Evolutionary conservation across 2,888 invertebrate species (phyloP).

Genomic region (Agrypnus murinus): DNA sequence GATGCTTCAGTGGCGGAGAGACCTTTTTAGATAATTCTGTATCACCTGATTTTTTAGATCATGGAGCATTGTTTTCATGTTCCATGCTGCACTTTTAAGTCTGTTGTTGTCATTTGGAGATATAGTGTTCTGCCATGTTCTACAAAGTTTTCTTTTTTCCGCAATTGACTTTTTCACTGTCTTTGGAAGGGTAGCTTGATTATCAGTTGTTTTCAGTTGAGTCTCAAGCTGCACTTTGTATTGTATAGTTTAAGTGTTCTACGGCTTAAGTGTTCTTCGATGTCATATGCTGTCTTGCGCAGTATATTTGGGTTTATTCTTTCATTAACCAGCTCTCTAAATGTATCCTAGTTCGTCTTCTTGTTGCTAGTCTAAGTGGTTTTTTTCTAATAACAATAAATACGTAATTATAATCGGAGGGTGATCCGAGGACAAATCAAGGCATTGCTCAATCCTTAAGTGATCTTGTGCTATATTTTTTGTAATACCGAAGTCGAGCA

Average conservation of each 20-base stretch:
- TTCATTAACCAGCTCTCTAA: not conserved
- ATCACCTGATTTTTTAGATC: constrained; percentile 12
- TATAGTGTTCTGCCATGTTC: constrained; percentile 1
- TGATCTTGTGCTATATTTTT: too few relatives aligned
- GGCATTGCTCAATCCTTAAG: too few relatives aligned
- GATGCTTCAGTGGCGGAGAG: constrained; percentile 11
- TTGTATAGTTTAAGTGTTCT: constrained; percentile 13
- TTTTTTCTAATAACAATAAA: too few relatives aligned
- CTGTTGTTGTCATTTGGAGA: constrained; percentile 8
- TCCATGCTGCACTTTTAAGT: constrained; percentile 6
- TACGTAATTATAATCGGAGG: constrained; percentile 2
- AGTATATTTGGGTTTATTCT: too few relatives aligned
- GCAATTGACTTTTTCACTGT: not conserved
- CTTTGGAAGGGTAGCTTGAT: too few relatives aligned
- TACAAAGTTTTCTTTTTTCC: constrained; percentile 13
- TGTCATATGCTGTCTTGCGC: constrained; percentile 9
- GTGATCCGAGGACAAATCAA: not conserved
- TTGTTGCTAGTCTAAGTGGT: too few relatives aligned
- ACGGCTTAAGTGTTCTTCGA: constrained; percentile 6
- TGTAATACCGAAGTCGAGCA: too few relatives aligned
- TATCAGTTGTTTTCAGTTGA: too few relatives aligned
- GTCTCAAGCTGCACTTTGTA: too few relatives aligned
- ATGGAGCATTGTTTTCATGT: constrained; percentile 10
- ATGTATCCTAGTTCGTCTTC: not conserved
- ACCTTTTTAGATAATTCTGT: not conserved